Conservation (phyloP, 2,113 vertebrate genomes). For the Cacatua alba region DNA sequence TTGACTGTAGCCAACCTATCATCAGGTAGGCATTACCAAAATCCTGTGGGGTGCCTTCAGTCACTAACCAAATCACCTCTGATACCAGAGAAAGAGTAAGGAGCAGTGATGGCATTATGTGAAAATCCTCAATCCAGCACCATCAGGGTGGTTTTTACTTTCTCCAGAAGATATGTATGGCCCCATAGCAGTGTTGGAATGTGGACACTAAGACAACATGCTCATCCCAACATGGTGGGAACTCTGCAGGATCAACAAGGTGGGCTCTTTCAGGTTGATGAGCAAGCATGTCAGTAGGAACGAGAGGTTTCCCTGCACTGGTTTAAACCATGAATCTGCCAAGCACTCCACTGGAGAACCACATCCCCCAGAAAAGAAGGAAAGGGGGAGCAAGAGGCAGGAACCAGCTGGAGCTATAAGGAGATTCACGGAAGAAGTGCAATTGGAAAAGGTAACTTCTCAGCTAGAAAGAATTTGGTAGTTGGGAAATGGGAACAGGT, state of each 20-base stretch:
- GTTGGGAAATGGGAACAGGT: background rate
- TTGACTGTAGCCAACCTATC: background rate
- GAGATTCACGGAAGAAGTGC: background rate
- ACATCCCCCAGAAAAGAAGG: background rate
- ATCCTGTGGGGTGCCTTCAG: background rate
- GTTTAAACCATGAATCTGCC: background rate
- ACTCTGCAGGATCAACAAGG: fast-evolving
- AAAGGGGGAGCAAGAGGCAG: background rate
- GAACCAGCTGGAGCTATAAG: background rate
- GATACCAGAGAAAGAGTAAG: background rate
- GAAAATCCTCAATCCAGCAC: background rate
- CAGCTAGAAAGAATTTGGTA: background rate
- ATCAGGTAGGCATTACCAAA: background rate
- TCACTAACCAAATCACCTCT: background rate
- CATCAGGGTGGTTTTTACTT: background rate
- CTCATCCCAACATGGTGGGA: fast-evolving
- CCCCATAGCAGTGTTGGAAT: background rate
- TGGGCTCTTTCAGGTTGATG: fast-evolving
- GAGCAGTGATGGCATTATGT: background rate
- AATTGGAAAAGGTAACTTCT: background rate
- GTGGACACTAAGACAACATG: fast-evolving
- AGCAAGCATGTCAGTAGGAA: fast-evolving
- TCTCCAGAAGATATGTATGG: background rate
- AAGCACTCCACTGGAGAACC: fast-evolving
- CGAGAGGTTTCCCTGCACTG: background rate